Base-by-base conservation (phyloP, 2,113 vertebrate genomes). In the Origma solitaria region DNA sequence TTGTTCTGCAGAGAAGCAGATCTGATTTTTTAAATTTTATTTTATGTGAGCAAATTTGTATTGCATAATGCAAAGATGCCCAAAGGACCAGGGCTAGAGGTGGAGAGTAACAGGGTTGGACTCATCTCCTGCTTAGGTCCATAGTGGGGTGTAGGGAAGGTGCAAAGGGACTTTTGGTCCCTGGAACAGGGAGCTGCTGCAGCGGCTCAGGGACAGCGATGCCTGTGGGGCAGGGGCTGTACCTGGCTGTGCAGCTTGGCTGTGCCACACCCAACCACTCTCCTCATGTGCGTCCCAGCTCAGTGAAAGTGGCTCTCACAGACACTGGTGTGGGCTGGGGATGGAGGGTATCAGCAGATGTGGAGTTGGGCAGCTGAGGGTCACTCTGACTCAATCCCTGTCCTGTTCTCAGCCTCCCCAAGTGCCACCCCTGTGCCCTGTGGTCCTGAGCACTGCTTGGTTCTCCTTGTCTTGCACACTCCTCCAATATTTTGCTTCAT, bases 111-210 rank as follows among this genome's bases (percentile, higher is more conserved):
- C 12, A 35, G 40, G 23, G 7, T 8, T 27, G 47, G 56, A 6
- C 4, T 33, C 4, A 0, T 30, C 21, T 27, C 23, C 20, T 79
- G 3, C 42, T 31, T 31, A 22, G 33, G 31, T 17, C 10, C 30
- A 13, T 0, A 0, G 0, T 12, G 14, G 10, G 9, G 6, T 18
- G 20, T 5, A 49, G 27, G 21, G 56, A 33, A 68, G 37, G 18
- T 75, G 21, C 38, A 62, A 5, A 9, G 42, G 13, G 8, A 2
- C 3, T 28, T 3, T 1, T 54, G 44, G 15, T 69, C 12, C 31
- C 60, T 70, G 65, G 28, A 31, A 17, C 7, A 37, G 50, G 62
- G 33, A 56, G 56, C 50, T 44, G 25, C 8, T 44, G 25, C 8
- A 40, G 35, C 35, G 75, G 2, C 49, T n/a, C 3, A 1, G 20